These are phyloP conservation scores for Lacerta viridis DNA, from an alignment of 2,797 vertebrate species.

Conservation along the genomic window DNA sequence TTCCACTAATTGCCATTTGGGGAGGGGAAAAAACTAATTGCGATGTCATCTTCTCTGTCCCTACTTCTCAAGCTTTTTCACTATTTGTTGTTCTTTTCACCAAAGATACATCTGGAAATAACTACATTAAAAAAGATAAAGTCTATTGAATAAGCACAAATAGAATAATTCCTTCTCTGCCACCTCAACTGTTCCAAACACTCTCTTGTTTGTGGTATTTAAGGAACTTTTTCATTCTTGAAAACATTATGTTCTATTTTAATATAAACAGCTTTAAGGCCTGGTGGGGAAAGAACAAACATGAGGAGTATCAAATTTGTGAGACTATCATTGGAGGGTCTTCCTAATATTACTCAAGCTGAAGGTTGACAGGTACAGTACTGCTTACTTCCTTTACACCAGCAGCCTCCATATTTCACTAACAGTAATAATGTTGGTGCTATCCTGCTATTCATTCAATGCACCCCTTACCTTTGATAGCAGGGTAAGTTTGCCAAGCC, in stretches of 20 bases:
- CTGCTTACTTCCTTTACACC: background rate
- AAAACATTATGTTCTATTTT: background rate
- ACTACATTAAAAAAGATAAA: background rate
- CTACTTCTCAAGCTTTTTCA: background rate
- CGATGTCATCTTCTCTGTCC: background rate
- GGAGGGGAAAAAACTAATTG: background rate
- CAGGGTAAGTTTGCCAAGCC: background rate
- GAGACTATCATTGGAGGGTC: background rate
- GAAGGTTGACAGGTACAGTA: background rate
- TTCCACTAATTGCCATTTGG: conserved; percentile 9
- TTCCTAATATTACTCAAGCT: background rate
- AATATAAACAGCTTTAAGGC: background rate
- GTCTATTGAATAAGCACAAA: background rate
- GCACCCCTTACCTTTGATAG: background rate
- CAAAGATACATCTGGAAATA: background rate
- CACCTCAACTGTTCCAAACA: background rate
- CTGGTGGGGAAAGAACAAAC: background rate
- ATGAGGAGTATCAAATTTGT: background rate
- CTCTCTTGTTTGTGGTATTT: background rate
- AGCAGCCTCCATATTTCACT: background rate
- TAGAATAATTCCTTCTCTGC: background rate
- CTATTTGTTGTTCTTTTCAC: background rate
- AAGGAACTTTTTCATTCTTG: background rate
- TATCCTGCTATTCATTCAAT: background rate
- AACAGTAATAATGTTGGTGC: background rate